Evolutionary conservation across 64 coral and sea anemone genomes (phyloP), one percentile per base, ranked within the genome.

Genomic region (Montipora capricornis): DNA sequence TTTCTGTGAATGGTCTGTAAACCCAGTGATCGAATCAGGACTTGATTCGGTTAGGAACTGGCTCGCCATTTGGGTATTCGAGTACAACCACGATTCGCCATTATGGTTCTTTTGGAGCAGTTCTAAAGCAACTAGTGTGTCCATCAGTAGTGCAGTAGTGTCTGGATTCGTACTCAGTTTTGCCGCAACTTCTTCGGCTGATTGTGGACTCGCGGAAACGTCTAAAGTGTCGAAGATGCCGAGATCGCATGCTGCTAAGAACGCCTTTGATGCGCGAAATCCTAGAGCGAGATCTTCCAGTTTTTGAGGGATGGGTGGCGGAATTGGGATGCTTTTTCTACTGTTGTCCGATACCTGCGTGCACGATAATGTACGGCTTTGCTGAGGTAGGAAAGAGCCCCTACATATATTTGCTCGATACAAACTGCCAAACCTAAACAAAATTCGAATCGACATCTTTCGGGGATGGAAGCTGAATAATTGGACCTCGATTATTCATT

Each of bases 201-300:
- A 22, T 22, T 22, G 22, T 22, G 22, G 22, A 22, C 22, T 22
- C 22, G 22, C 22, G 22, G 22, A 22, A 22, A 22, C 22, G 22
- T 22, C 22, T 22, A 22, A 22, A 22, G 22, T n/a, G 70, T 95
- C 90, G 19, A 95, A 95, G 47, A 95, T 89, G n/a, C 82, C 94
- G 14, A 95, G 58, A 62, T 95, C 90, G 81, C 84, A 79, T 16
- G 94, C 89, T 29, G 84, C 55, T 29, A 88, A 82, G 3, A 95
- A 44, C 0, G 77, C 70, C 6, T 88, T 49, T 15, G 90, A 95
- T 62, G 71, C 75, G 49, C 90, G 78, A 29, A 88, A 91, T 10
- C 78, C 90, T n/a, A 74, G 87, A 50, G 92, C 67, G 17, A 92
- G 59, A 20, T 88, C 48, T 11, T 89, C 78, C 6, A 95, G 47